Percentiles rank a stretch among this genome's conserved stretches.
Evolutionary conservation across 1,140 invertebrate genomes (phyloP).

Genomic region (Caerostris extrusa): DNA sequence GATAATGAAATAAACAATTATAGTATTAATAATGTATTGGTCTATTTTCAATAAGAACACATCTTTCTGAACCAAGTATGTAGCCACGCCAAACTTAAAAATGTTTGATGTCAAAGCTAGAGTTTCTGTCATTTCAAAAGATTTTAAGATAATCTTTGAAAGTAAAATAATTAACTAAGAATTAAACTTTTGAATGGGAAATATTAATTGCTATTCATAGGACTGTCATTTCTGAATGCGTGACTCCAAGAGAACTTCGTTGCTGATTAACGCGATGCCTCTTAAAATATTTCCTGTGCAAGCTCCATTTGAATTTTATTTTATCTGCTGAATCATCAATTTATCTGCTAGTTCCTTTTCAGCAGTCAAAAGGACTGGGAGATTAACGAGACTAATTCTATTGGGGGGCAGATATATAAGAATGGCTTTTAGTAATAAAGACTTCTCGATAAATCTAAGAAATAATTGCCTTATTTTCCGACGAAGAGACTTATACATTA

Average conservation of each 20-base stretch:
- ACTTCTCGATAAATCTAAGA: neutral
- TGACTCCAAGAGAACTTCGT: neutral
- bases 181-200: neutral
- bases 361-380: neutral
- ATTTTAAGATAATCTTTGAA: neutral
- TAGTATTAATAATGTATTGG: no score
- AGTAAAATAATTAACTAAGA: neutral
- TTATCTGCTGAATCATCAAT: neutral
- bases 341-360: neutral
- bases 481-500: neutral
- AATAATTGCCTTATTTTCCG: neutral
- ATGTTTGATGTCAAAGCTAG: no score
- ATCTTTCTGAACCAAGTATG: no score
- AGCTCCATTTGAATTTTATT: neutral
- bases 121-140: no score
- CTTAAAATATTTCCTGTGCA: neutral
- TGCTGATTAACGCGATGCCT: neutral
- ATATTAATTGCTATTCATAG: neutral
- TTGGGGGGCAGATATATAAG: neutral
- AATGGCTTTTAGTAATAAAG: neutral
- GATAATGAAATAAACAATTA: no score
- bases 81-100: no score
- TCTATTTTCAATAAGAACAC: no score
- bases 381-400: constrained; percentile 4
- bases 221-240: neutral